Base-by-base conservation (phyloP, 2,888 invertebrate genomes). In the Psococerastis gibbosa region DNA sequence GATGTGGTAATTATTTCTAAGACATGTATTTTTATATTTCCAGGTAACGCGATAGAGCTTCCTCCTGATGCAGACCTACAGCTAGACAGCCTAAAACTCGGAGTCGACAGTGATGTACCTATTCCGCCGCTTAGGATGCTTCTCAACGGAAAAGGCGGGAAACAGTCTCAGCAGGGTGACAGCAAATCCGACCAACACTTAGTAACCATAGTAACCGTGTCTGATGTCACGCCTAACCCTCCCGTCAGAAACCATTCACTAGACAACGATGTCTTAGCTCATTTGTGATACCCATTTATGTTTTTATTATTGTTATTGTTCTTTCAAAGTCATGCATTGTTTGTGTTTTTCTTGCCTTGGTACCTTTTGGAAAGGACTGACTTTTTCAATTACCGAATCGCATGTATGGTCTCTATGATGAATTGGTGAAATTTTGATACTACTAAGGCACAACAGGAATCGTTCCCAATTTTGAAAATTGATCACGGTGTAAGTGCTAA, bases 41-140 rank as follows among this genome's bases (percentile, higher is more conserved):
- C 38, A 38, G 38, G 38, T 3, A 38, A 38, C 38, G 20, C 38
- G 3, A 20, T 38, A 9, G 38, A 38, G 13, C 8, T 38, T 20
- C 38, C 15, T n/a, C 17, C 20, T 13, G 38, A 38, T 20, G 20
- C 38, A 15, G 38, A 38, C 16, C 22, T 38, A 18, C 38, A 38
- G 20, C 15, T 38, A 38, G 38, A 38, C 38, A 22, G 38, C 5
- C 13, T 38, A 9, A 38, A 38, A 20, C 20, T 38, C n/a, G 16
- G 38, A 18, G 38, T 38, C n/a, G 38, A 38, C 20, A 20, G 22
- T 18, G 38, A 38, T 6, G 38, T 38, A 20, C 38, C 38, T 13
- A 38, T 38, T 11, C 38, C 38, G 15, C 38, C 38, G 4, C 38
- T 38, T 15, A 16, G 38, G 22, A 38, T 38, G 38, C 38, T 38